Percentiles rank a stretch among this genome's conserved stretches.
Conservation (phyloP, 2,797 vertebrate genomes). For the Premnoplex brunnescens region DNA sequence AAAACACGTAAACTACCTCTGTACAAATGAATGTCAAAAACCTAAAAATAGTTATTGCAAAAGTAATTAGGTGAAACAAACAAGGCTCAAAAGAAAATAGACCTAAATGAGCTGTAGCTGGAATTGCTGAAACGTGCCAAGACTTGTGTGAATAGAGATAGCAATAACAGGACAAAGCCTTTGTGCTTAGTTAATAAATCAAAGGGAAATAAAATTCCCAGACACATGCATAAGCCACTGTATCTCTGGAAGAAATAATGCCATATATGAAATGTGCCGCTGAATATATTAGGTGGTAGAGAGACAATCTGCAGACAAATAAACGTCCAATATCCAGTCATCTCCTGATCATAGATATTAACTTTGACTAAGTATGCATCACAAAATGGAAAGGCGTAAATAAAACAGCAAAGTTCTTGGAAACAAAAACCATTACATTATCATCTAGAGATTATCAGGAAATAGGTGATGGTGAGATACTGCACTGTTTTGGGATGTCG, state of each 20-base stretch:
- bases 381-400: neutral
- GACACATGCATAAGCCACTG: neutral
- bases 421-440: neutral
- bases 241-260: neutral
- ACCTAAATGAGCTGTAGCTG: slow-evolving; percentile 2
- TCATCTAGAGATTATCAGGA: neutral
- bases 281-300: slow-evolving; percentile 16
- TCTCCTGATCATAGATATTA: neutral
- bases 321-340: neutral
- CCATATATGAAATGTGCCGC: neutral
- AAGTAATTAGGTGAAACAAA: slow-evolving; percentile 44
- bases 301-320: neutral
- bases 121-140: neutral
- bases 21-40: neutral
- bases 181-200: slow-evolving; percentile 8
- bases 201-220: neutral
- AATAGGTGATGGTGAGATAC: neutral
- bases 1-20: neutral
- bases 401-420: neutral
- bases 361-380: neutral
- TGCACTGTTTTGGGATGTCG: neutral
- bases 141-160: neutral
- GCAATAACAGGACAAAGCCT: slow-evolving; percentile 6
- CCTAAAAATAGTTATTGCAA: slow-evolving; percentile 11
- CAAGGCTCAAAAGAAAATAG: neutral